These are phyloP conservation scores for Naja naja DNA, from an alignment of 2,113 vertebrate genomes.

Conservation along the genomic window DNA sequence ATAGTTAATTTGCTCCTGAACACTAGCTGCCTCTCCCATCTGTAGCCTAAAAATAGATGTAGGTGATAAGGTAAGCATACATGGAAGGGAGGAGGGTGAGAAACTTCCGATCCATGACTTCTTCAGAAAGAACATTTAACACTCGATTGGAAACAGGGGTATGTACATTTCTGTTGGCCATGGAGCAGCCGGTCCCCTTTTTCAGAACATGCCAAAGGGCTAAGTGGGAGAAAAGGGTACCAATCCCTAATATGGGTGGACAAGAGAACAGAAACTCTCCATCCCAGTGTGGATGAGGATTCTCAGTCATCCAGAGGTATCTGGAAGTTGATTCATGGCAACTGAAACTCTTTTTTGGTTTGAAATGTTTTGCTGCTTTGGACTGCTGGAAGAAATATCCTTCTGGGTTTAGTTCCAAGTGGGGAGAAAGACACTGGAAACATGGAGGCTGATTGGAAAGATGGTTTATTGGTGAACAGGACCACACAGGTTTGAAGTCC, in stretches of 20 bases:
- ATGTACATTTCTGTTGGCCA: no score
- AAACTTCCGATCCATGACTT: no score
- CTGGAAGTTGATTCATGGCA: background rate
- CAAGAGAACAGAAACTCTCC: background rate
- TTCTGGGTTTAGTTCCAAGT: no score
- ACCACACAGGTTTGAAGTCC: no score
- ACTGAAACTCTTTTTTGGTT: background rate
- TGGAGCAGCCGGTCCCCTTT: background rate
- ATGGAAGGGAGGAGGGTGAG: background rate
- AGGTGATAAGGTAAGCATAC: background rate
- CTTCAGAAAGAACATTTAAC: background rate
- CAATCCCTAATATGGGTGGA: background rate
- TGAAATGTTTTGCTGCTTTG: background rate
- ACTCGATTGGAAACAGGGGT: no score
- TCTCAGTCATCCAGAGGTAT: background rate
- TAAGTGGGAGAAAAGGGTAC: no score
- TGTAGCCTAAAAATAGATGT: constrained; percentile 75
- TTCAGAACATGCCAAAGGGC: background rate
- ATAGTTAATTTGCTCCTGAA: constrained; percentile 97
- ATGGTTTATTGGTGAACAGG: no score
- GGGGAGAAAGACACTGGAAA: no score
- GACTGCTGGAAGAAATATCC: no score
- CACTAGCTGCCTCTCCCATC: constrained; percentile 97
- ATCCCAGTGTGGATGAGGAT: background rate
- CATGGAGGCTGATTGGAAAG: no score